Percentiles rank a stretch among this genome's conserved stretches.
Evolutionary conservation across 2,797 vertebrate species (phyloP).

Genomic region (Molothrus aeneus): DNA sequence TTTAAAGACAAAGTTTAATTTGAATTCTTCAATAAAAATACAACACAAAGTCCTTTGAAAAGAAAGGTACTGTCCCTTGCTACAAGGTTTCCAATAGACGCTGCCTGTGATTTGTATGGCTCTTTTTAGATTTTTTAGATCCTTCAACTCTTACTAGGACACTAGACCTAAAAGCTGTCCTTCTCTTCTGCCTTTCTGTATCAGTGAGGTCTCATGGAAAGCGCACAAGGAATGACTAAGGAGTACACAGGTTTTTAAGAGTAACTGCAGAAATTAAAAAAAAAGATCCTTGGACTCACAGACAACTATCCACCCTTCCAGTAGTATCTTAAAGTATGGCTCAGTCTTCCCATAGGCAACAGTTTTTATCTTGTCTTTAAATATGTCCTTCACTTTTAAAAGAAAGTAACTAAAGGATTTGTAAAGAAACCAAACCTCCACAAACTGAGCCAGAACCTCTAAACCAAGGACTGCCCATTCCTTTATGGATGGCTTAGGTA

Average conservation of each 20-base stretch:
- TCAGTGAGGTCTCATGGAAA: not conserved
- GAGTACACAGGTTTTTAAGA: not conserved
- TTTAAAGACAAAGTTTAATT: not conserved
- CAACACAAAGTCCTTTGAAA: not conserved
- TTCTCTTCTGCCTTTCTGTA: not conserved
- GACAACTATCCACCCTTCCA: not conserved
- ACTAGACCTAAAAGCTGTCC: not conserved
- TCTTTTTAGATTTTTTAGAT: not conserved
- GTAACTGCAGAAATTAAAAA: not conserved
- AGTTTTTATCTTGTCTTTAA: not conserved
- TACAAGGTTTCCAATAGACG: not conserved
- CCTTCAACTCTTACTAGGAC: not conserved
- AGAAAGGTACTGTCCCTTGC: not conserved
- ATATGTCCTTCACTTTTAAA: not conserved
- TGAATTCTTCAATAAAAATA: not conserved
- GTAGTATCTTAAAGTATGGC: not conserved
- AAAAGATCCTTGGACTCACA: not conserved
- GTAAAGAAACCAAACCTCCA: not conserved
- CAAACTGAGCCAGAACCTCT: not conserved
- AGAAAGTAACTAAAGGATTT: not conserved
- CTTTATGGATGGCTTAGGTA: not conserved
- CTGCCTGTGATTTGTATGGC: accelerated
- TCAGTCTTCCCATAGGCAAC: not conserved
- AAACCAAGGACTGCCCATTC: not conserved
- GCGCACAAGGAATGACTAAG: not conserved